phyloP scores from a whole-genome alignment of 2,888 invertebrate species.

The Lasiommata megera region DNA sequence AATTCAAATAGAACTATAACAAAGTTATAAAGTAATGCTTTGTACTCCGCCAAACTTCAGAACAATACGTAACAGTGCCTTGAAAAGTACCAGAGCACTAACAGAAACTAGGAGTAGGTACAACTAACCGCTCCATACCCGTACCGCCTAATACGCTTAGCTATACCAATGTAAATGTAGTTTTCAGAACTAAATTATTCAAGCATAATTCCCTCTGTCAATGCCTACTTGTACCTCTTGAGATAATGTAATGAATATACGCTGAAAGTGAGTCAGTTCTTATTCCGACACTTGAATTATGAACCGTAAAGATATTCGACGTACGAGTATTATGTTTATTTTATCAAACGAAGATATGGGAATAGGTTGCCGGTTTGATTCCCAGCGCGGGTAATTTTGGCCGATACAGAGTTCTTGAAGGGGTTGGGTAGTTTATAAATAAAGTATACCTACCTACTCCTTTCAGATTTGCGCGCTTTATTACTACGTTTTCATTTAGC shows the following conservation, averaged over 20 bases:
- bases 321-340: neutral
- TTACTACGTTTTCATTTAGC: too few species aligned
- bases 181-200: slow-evolving; percentile 15
- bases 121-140: neutral
- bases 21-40: too few species aligned
- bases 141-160: slow-evolving; percentile 1
- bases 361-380: too few species aligned
- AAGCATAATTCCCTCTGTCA: neutral
- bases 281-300: neutral
- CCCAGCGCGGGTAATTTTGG: too few species aligned
- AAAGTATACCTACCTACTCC: too few species aligned
- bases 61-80: neutral
- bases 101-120: slow-evolving; percentile 3
- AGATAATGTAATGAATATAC: slow-evolving; percentile 3
- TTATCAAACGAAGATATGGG: too few species aligned
- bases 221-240: neutral
- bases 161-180: slow-evolving; percentile 11
- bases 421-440: too few species aligned
- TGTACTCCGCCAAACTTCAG: neutral
- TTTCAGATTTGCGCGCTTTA: too few species aligned
- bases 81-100: slow-evolving; percentile 7
- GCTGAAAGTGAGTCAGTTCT: neutral
- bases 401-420: too few species aligned
- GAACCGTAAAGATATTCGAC: neutral
- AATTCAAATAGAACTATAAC: too few species aligned